Base-by-base conservation (phyloP, 2,888 invertebrate genomes). In the Glyphotaelius pellucidus region DNA sequence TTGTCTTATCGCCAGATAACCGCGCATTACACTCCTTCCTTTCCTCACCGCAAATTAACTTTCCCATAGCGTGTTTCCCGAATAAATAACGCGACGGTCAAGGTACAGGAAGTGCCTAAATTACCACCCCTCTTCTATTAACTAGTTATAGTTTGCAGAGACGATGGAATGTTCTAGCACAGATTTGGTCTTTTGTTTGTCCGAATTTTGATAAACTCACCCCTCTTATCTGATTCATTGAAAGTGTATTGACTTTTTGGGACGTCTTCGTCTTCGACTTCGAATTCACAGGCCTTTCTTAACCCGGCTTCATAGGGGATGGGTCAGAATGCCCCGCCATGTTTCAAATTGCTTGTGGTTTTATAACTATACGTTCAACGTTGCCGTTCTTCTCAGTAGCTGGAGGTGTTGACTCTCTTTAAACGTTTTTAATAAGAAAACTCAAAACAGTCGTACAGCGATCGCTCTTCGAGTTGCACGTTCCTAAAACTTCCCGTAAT, bases 1-100 rank as follows among this genome's bases (percentile, higher is more conserved):
- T 81, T 42, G 32, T 42, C 47, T 90, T 90, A 90, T 90, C 90
- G 81, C 90, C 81, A 90, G 90, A 90, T 81, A 89, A 32, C 12
- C n/a, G 80, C 79, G 80, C 35, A 19, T n/a, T 80, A 32, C 89
- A 42, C 88, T 35, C 86, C 14, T 90, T 81, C 90, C 80, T 42
- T 38, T 80, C 42, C 90, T 81, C 90, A 90, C 90, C 90, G 90
- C 90, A 90, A 90, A 90, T 90, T 90, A 90, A 42, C 90, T 90
- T 90, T 90, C 81, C 90, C 81, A 32, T 88, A 52, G 14, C 67
- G 25, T 67, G 67, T 67, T 67, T 67, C 67, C 67, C 25, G 32
- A 67, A 67, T 67, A 67, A 67, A 67, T 67, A 67, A 25, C 25
- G 67, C 67, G 67, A 67, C 67, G 67, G 25, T 67, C 67, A 67